A percentile compares a stretch with the other conserved stretches of the same genome.
These are phyloP conservation scores for Synanthedon myopaeformis DNA, from an alignment of 2,888 invertebrate species.

Conservation along the genomic window DNA sequence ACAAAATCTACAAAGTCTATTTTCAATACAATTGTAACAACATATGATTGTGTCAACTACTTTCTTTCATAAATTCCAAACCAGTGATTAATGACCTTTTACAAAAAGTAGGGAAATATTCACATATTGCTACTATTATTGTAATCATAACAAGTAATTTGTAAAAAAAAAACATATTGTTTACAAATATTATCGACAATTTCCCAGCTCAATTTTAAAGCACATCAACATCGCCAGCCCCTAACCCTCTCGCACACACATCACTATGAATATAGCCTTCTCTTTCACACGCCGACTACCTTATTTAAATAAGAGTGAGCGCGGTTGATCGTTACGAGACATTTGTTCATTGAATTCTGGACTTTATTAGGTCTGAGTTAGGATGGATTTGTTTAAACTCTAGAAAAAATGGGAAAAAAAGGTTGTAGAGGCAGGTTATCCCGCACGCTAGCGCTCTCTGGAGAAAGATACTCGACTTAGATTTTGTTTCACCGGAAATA, in stretches of 20 bases:
- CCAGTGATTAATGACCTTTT: too few species aligned
- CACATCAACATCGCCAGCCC: constrained; percentile 48
- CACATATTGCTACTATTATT: too few species aligned
- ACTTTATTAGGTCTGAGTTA: constrained; percentile 24
- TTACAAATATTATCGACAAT: constrained; percentile 17
- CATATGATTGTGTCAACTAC: too few species aligned
- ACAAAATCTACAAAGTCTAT: too few species aligned
- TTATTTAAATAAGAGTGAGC: constrained; percentile 66
- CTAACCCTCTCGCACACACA: constrained; percentile 35
- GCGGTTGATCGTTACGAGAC: constrained; percentile 25
- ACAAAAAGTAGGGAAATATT: too few species aligned
- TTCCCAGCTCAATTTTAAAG: constrained; percentile 41
- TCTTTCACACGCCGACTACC: constrained; percentile 54
- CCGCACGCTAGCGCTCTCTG: constrained; percentile 32
- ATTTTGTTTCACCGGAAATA: constrained; percentile 52
- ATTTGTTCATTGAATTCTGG: constrained; percentile 21
- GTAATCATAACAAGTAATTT: too few species aligned
- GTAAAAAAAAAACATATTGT: not conserved
- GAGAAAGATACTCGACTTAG: constrained; percentile 45
- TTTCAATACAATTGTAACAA: too few species aligned
- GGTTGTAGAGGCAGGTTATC: constrained; percentile 43
- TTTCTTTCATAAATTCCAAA: too few species aligned
- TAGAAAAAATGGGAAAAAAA: constrained; percentile 39
- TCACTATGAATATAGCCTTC: constrained; percentile 30
- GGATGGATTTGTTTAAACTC: constrained; percentile 16